Base-by-base conservation (phyloP, 2,888 invertebrate genomes). In the Polyploca ridens region DNA sequence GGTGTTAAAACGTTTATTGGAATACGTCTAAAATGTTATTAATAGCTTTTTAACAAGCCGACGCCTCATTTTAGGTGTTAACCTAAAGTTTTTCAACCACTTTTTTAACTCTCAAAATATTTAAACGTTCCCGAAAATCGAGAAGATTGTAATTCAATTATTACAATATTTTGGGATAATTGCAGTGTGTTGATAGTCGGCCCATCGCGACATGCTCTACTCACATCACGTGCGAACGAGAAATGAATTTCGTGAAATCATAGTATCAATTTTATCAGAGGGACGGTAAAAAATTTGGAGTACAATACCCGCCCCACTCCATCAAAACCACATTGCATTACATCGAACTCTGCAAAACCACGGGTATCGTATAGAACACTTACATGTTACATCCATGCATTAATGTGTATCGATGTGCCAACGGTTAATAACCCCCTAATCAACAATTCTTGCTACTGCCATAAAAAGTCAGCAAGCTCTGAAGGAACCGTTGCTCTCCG, bases 1-100 rank as follows among this genome's bases (percentile, higher is more conserved):
- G 93, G 94, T 93, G 93, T 93, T 92, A 93, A 92, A 93, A 89
- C 90, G 87, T 91, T 93, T 93, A 94, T 93, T 92, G 93, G 91
- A 93, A 91, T 90, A 86, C 88, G 84, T 89, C 89, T 86, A 88
- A 89, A 90, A 86, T 79, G 83, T 85, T 91, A 92, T 93, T 93
- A 91, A 94, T 93, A 89, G 91, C 90, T 87, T 93, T 94, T 90
- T 94, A 94, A 94, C 94, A 93, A 93, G 93, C 88, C 90, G 86
- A 82, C 78, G 77, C 79, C 78, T 85, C 78, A 86, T 84, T 86
- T 84, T 79, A 89, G 86, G 88, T 89, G 89, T 88, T 80, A 89
- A 88, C 85, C 85, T 85, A 88, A 75, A 79, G 68, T 77, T 81
- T 84, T 82, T 83, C 70, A 60, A 70, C 60, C 65, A 61, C 54